These are phyloP conservation scores for Leucophenga maculata DNA, from an alignment of 2,888 invertebrate species.

Conservation along the genomic window DNA sequence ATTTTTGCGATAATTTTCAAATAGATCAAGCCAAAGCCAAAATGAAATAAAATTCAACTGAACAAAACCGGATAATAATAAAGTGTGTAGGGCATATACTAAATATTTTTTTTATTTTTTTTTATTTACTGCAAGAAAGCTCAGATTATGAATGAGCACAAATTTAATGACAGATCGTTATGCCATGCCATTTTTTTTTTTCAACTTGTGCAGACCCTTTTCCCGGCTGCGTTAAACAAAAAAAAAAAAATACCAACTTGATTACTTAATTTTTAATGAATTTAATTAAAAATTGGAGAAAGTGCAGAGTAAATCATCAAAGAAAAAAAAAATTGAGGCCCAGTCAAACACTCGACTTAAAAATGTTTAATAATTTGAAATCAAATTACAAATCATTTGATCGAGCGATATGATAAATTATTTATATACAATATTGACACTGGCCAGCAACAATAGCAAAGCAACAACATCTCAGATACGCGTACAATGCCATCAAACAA, in stretches of 20 bases:
- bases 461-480: not conserved
- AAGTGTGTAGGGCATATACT: no score
- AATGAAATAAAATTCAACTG: no score
- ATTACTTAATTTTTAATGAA: constrained; percentile 5
- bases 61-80: no score
- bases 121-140: no score
- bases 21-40: no score
- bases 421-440: not conserved
- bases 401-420: not conserved
- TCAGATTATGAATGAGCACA: constrained; percentile 2
- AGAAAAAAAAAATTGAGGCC: not conserved
- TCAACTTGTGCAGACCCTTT: not conserved
- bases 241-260: not conserved
- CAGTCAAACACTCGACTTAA: not conserved
- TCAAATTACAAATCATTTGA: not conserved
- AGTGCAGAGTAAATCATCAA: constrained; percentile 8
- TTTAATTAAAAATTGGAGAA: constrained; percentile 17
- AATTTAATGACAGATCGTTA: not conserved
- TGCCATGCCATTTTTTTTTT: not conserved
- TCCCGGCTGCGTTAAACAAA: no score
- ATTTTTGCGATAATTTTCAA: no score
- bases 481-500: constrained; percentile 8
- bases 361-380: constrained; percentile 14
- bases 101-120: no score
- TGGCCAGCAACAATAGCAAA: not conserved